Evolutionary conservation across 1,140 invertebrate species (phyloP), one percentile per base, ranked within the genome.

Genomic region (Acromyrmex heyeri): DNA sequence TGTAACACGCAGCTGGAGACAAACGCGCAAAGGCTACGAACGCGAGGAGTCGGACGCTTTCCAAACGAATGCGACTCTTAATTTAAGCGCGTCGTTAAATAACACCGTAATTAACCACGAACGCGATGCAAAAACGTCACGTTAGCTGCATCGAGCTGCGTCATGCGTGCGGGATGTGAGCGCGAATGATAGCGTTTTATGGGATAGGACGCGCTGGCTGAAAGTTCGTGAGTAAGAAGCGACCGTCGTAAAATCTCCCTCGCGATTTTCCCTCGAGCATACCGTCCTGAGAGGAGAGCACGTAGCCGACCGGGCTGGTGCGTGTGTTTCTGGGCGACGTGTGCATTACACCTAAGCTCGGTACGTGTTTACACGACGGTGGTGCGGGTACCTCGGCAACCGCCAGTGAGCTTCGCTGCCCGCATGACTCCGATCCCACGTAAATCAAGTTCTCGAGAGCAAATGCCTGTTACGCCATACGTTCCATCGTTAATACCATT

Each of bases 301-400:
- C 77, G 77, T 81, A 81, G 64, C 64, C 69, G 77, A 44, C n/a
- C 38, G 24, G 59, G 24, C 12, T 30, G 30, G 79, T 83, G 79
- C 79, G 79, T 83, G 79, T 83, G 70, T 75, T 83, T 83, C 79
- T 48, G 79, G 55, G 24, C 55, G 55, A 75, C 69, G 79, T 75
- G 79, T 48, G 79, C 79, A 83, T 83, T 83, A 83, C 79, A 61
- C 55, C 55, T 62, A 83, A 83, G 79, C 79, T 73, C 79, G 67
- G 38, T 83, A 75, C 69, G 69, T 75, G 79, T 83, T 83, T 75
- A 61, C 79, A 75, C 79, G 79, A 83, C 55, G 65, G 30, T 34
- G 69, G 38, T 61, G 79, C 78, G 65, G 78, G 65, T 59, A 57
- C 21, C 78, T 61, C 79, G 55, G 69, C 55, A 73, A 83, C 67